Percentiles rank a stretch among this genome's conserved stretches.
These are phyloP conservation scores for Suricata suricatta DNA, from an alignment of 2,113 vertebrate species.

Conservation along the genomic window DNA sequence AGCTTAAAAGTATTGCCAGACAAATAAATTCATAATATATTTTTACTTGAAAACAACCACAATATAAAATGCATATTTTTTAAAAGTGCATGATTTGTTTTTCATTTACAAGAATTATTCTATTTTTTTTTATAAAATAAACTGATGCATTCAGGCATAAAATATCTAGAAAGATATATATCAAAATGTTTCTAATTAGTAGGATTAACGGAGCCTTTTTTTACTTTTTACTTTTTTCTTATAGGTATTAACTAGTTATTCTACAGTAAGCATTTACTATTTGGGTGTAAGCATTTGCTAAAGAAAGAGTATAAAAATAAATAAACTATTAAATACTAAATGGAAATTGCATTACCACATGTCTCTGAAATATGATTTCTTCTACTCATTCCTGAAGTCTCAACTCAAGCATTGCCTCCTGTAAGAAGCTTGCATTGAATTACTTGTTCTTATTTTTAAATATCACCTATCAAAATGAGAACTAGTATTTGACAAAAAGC, in stretches of 20 bases:
- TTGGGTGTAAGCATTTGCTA: neutral
- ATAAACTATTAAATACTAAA: neutral
- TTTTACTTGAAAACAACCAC: neutral
- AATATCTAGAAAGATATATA: neutral
- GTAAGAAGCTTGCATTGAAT: neutral
- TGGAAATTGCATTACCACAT: neutral
- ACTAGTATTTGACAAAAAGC: neutral
- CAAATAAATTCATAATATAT: neutral
- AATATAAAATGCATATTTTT: neutral
- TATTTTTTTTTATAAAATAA: neutral
- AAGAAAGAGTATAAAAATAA: neutral
- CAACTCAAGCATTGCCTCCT: neutral
- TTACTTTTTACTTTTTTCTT: neutral
- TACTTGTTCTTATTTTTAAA: neutral
- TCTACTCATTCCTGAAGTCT: slow-evolving; percentile 20
- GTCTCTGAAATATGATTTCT: neutral
- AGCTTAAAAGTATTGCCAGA: neutral
- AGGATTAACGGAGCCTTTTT: neutral
- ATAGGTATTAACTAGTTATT: neutral
- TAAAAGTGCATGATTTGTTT: neutral
- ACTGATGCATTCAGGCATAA: neutral
- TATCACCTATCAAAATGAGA: neutral
- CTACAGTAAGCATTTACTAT: neutral
- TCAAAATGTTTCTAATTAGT: neutral
- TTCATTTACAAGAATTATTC: neutral